phyloP scores from a whole-genome alignment of 2,113 vertebrate species.

The Miniopterus natalensis region DNA sequence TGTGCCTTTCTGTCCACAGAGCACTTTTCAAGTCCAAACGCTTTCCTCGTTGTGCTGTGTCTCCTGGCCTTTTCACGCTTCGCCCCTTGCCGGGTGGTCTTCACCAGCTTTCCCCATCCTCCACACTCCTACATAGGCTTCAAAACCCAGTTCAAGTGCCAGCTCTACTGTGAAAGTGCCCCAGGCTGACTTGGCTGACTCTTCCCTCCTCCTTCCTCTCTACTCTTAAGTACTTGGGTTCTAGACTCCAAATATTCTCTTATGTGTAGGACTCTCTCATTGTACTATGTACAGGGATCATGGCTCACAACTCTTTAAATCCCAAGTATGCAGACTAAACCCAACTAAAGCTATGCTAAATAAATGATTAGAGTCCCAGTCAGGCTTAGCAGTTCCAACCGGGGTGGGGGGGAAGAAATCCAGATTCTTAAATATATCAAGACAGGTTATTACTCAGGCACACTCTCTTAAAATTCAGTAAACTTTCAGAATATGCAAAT shows the following conservation, averaged over 20 bases:
- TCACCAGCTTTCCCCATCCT: not conserved
- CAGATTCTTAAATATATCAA: conserved; percentile 52
- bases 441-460: conserved; percentile 53
- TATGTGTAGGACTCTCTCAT: not conserved
- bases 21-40: not conserved
- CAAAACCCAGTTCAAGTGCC: conserved; percentile 27
- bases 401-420: not conserved
- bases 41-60: not conserved
- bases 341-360: not conserved
- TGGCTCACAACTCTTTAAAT: not conserved
- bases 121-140: not conserved
- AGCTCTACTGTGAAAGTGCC: not conserved
- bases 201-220: not conserved
- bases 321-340: not conserved
- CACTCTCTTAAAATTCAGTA: conserved; percentile 64
- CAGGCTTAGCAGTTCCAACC: not conserved
- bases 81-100: not conserved
- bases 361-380: not conserved
- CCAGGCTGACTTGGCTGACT: not conserved
- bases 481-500: conserved; percentile 79
- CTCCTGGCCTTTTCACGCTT: not conserved
- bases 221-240: not conserved
- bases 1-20: not conserved
- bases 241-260: not conserved
- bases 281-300: not conserved